Percentiles rank a stretch among this genome's conserved stretches.
These are phyloP conservation scores for Ammospiza nelsoni DNA, from an alignment of 2,113 vertebrate genomes.

Conservation along the genomic window DNA sequence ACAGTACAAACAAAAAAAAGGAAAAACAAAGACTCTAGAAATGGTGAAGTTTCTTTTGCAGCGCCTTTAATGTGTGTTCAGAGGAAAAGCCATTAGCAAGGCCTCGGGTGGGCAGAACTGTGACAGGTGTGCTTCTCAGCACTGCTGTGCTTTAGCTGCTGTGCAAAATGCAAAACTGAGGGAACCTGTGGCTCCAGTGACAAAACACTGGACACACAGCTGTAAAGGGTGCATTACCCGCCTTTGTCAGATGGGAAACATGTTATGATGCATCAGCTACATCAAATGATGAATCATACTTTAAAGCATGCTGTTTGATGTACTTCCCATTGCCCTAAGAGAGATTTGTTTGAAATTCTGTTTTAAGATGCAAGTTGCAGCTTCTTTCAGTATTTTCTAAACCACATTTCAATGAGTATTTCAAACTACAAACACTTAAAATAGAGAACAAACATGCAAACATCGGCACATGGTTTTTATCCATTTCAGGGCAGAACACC, in stretches of 20 bases:
- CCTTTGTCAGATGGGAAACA: not conserved
- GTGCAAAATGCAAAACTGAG: not conserved
- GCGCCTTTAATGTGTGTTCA: not conserved
- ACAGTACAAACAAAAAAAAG: not conserved
- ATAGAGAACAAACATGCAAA: not conserved
- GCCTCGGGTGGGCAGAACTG: not conserved
- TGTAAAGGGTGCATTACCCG: not conserved
- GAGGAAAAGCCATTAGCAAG: not conserved
- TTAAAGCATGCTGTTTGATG: not conserved
- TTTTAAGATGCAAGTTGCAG: not conserved
- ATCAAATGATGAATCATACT: not conserved
- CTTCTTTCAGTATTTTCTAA: not conserved
- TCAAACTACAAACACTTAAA: not conserved
- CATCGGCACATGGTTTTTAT: not conserved
- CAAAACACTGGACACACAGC: not conserved
- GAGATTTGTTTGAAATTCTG: not conserved
- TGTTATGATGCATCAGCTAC: not conserved
- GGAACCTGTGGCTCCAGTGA: not conserved
- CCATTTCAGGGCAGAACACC: not conserved
- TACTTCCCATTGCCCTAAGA: not conserved
- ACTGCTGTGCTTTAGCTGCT: not conserved
- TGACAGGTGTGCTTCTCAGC: not conserved
- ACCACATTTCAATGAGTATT: not conserved
- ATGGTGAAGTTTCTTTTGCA: not conserved
- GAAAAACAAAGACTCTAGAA: not conserved